Evolutionary conservation across 2,113 vertebrate genomes (phyloP), one percentile per base, ranked within the genome.

Genomic region (Ondatra zibethicus): DNA sequence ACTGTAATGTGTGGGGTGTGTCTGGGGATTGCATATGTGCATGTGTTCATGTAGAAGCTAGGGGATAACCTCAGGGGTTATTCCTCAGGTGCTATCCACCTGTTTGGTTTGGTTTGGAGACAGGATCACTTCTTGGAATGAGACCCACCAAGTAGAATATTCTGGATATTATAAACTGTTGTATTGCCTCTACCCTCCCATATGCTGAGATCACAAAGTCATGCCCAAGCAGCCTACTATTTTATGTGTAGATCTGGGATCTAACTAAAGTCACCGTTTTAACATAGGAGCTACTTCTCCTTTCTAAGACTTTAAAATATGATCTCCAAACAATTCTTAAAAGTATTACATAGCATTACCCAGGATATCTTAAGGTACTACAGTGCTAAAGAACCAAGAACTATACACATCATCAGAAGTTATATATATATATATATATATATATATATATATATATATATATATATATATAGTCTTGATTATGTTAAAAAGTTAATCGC

Each of bases 401-500:
- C 27, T 90, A 13, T n/a, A 72, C 19, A 12, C 3, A 92, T 78
- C 29, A 58, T 25, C 13, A 81, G 11, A 95, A 90, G 13, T 31
- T 9, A n/a, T 84, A 8, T 77, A 45, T 29, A 88, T 87, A 47
- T 21, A 82, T 9, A n/a, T n/a, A n/a, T n/a, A n/a, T n/a, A n/a
- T n/a, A n/a, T n/a, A n/a, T n/a, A n/a, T 9, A n/a, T 85, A 9
- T 66, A 47, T 31, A 88, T 84, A 47, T 23, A 84, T 10, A 55
- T 10, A n/a, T 85, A 9, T 77, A 39, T 29, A 88, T 87, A 47
- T 21, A 82, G 7, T 0, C 27, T 84, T 75, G 13, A 13, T 8
- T 11, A 92, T 93, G 25, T 85, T 68, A 52, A 97, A 89, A 7
- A 93, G 70, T 91, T 86, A 89, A 81, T 27, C 45, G 21, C 4